phyloP scores from a whole-genome alignment of 2,113 vertebrate genomes.

The Triplophysa rosa region DNA sequence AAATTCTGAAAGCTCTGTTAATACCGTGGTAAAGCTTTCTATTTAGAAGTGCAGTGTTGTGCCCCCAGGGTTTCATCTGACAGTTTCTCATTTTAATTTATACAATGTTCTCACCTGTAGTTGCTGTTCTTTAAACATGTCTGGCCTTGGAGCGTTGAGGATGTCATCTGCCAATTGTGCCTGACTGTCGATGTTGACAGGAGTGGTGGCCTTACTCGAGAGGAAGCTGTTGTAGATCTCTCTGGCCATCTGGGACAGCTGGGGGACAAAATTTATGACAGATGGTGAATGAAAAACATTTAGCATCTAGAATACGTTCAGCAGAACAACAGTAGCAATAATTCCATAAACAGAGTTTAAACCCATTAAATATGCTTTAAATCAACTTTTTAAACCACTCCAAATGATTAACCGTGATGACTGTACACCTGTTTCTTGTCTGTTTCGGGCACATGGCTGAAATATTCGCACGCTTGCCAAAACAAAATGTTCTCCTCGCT shows the following conservation, averaged over 20 bases:
- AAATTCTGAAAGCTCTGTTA: not conserved
- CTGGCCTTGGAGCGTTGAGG: slow-evolving; percentile 88
- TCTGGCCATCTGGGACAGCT: slow-evolving; percentile 92
- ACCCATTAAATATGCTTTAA: not conserved
- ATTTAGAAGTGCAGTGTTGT: not conserved
- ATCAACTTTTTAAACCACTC: not conserved
- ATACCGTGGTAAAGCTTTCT: not conserved
- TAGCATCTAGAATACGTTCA: not conserved
- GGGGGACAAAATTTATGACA: slow-evolving; percentile 32
- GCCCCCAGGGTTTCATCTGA: not conserved
- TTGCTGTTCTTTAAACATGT: slow-evolving; percentile 98
- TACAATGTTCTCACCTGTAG: slow-evolving; percentile 81
- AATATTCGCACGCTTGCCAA: slow-evolving; percentile 98
- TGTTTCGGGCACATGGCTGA: slow-evolving; percentile 88
- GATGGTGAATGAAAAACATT: not conserved
- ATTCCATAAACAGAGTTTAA: not conserved
- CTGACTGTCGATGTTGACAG: slow-evolving; percentile 98
- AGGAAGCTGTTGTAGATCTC: slow-evolving; percentile 97
- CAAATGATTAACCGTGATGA: not conserved
- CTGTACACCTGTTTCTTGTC: slow-evolving; percentile 90
- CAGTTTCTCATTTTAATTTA: not conserved
- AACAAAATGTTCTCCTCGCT: slow-evolving; percentile 99
- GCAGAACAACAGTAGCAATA: not conserved
- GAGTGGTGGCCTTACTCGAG: slow-evolving; percentile 95
- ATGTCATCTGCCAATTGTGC: slow-evolving; percentile 94